phyloP scores from a whole-genome alignment of 2,888 invertebrate genomes.

The Mythimna vitellina region DNA sequence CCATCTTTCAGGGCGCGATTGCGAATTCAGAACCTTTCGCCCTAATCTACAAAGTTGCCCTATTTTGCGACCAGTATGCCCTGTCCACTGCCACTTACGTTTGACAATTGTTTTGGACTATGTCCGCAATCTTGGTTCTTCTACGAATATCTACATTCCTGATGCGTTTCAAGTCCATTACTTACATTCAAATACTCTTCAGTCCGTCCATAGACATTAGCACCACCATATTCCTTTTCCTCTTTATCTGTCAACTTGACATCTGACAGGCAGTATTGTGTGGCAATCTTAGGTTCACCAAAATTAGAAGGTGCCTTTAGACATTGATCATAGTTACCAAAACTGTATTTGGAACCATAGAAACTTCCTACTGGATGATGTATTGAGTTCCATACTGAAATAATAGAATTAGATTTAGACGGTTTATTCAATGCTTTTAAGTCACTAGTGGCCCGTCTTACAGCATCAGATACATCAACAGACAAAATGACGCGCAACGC shows the following conservation, averaged over 20 bases:
- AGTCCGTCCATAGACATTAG: constrained; percentile 14
- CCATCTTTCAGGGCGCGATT: no score
- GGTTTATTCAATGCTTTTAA: background rate
- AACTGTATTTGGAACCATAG: constrained; percentile 65
- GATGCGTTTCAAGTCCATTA: background rate
- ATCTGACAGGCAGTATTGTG: constrained; percentile 74
- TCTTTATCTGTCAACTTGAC: constrained; percentile 32
- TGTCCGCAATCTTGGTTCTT: no score
- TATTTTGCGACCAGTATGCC: no score
- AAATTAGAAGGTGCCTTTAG: constrained; percentile 64
- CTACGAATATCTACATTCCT: no score
- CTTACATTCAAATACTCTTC: constrained; percentile 50
- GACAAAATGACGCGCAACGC: no score
- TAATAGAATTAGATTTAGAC: background rate
- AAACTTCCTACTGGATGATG: constrained; percentile 70
- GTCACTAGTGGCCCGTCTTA: no score
- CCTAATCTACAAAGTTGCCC: no score
- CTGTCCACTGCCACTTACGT: no score
- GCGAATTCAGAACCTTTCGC: no score
- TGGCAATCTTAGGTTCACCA: constrained; percentile 58
- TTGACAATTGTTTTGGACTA: no score
- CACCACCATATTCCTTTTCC: constrained; percentile 3
- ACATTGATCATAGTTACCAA: constrained; percentile 76
- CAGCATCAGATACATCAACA: no score
- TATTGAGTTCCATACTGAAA: constrained; percentile 75